Conservation (phyloP, 2,888 invertebrate species). For the Keiferia lycopersicella region DNA sequence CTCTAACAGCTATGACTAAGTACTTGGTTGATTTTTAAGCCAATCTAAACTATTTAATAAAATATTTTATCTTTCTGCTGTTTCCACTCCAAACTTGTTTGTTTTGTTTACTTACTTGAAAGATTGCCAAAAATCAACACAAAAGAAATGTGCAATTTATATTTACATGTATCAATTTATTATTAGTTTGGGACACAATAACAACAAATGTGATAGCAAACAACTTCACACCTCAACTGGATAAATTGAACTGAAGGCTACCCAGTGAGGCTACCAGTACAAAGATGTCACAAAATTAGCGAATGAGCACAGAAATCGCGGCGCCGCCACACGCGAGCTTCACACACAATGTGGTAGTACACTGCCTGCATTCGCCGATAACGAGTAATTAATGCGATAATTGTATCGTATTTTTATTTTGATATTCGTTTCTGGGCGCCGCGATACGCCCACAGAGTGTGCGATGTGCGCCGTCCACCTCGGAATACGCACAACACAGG, state of each 20-base stretch:
- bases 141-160: neutral
- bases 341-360: constrained; percentile 23
- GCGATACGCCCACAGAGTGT: constrained; percentile 25
- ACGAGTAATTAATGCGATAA: constrained; percentile 5
- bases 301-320: constrained; percentile 22
- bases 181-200: neutral
- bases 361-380: constrained; percentile 22
- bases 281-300: constrained; percentile 36
- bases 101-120: neutral
- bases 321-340: constrained; percentile 33
- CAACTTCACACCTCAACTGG: constrained; percentile 4
- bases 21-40: no score
- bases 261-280: no score
- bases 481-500: constrained; percentile 21
- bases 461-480: constrained; percentile 24
- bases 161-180: neutral
- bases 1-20: no score
- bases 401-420: constrained; percentile 15
- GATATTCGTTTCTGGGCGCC: constrained; percentile 25
- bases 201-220: constrained; percentile 2
- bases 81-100: neutral
- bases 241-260: constrained; percentile 17
- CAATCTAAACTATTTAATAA: neutral
- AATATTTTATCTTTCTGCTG: neutral
- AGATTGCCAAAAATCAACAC: neutral